Evolutionary conservation across 1,140 invertebrate species (phyloP), one percentile per base, ranked within the genome.

Genomic region (Aphaenogaster rudis): DNA sequence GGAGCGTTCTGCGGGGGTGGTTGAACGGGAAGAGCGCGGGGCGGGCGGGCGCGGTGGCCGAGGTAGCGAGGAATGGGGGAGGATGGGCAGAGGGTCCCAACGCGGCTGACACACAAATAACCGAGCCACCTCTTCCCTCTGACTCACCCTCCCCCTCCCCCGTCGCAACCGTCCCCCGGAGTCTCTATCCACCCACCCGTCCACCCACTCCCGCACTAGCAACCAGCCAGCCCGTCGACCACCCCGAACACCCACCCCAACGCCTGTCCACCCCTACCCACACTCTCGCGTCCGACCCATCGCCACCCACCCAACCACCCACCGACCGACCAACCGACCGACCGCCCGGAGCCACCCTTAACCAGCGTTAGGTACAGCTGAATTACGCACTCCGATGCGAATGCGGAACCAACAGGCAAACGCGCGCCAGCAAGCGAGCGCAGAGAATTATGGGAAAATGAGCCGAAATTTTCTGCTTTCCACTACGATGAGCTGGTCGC

Each of bases 81-180:
- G 89, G 64, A 88, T 78, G 90, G 86, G 88, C 82, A 91, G 91
- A 92, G 91, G 89, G 93, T 93, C 92, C 93, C 93, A 92, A 93
- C 89, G 93, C 93, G 93, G 92, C 93, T 94, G 93, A 94, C 94
- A 94, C 93, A 94, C 93, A 94, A 94, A 94, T 93, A 94, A 93
- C 93, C 90, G 88, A 92, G 91, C 91, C 92, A 91, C 91, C 91
- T 91, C 91, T 91, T 88, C 86, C 91, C 91, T 88, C 89, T 90
- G 78, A 69, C 88, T 86, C 87, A 77, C 50, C 87, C 78, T 86
- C 72, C 80, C 57, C 86, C 86, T 48, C 50, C 76, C 39, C 6
- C 57, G 42, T 39, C 52, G 71, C 85, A 61, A 11, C 79, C 86
- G 66, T 77, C 72, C 45, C 69, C 79, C 77, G 82, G 61, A 8